Base-by-base conservation (phyloP, 2,113 vertebrate species). In the Corydoras sp. region DNA sequence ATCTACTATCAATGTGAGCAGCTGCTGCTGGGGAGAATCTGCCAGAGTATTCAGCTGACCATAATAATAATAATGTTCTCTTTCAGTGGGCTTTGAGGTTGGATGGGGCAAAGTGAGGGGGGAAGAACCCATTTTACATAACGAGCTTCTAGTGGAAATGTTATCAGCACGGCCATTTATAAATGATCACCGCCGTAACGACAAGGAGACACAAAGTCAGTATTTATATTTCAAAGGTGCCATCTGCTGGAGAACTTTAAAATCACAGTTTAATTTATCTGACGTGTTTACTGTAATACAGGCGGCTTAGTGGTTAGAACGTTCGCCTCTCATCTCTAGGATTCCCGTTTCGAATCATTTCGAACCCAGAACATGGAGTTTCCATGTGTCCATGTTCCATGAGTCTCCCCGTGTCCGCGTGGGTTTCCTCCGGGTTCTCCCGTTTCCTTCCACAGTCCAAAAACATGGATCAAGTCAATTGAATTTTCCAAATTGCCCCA, bases 1-100 rank as follows among this genome's bases (percentile, higher is more conserved):
- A 87, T 81, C 76, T 81, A 75, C 77, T 48, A 71, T 76, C 68
- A 71, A 61, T 31, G 30, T 60, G 58, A 72, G 61, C 59, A 70
- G 70, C 69, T 66, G 67, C 54, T 71, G 58, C 58, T 62, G 56
- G 9, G 50, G 65, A 65, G 7, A 5, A 14, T 71, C 62, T 71
- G 69, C 60, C 30, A 78, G 43, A 55, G 30, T 49, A 49, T 75
- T 75, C 56, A 75, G 58, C 62, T 65, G 62, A 75, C 50, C 15
- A 68, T 11, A 61, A 54, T 49, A 24, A 65, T 43, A 7, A 72
- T 54, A 72, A 10, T 72, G 48, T 69, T 60, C 10, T 30, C n/a
- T 65, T 65, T 65, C 53, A 32, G 30, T 72, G n/a, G 8, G 64
- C 59, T 51, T 29, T n/a, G 30, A 48, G 30, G 31, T 24, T 8